phyloP scores from a whole-genome alignment of 2,888 invertebrate species.

The Drosophila fulvimacula region DNA sequence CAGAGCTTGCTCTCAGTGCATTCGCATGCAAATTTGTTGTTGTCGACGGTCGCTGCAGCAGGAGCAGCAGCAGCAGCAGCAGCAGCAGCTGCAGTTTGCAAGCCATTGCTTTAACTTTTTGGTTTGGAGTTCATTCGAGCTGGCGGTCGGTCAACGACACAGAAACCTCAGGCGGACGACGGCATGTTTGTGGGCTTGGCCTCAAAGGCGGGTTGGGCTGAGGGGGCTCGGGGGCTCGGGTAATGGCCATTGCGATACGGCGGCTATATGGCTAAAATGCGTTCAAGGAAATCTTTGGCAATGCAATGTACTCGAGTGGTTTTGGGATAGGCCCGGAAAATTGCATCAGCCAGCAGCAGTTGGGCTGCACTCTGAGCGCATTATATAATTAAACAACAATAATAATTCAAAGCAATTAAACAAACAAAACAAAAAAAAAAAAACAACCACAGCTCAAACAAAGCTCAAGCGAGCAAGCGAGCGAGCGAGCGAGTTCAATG shows the following conservation, averaged over 20 bases:
- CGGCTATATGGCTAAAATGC: constrained; percentile 61
- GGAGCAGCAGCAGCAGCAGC: constrained; percentile 8
- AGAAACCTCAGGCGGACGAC: constrained; percentile 73
- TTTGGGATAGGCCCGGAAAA: constrained; percentile 42
- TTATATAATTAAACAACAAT: constrained; percentile 45
- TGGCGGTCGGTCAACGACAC: constrained; percentile 83
- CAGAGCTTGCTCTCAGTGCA: constrained; percentile 50
- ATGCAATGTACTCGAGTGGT: constrained; percentile 36
- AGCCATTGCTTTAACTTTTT: constrained; percentile 56
- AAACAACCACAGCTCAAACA: constrained; percentile 10
- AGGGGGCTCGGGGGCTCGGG: background rate
- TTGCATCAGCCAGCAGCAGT: constrained; percentile 40
- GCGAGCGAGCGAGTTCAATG: constrained; percentile 63
- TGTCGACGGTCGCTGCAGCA: constrained; percentile 16
- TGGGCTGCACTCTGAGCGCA: constrained; percentile 5
- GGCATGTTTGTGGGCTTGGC: constrained; percentile 68
- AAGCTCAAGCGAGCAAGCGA: constrained; percentile 29
- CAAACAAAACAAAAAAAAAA: background rate
- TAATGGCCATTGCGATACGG: constrained; percentile 30
- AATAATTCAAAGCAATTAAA: constrained; percentile 40
- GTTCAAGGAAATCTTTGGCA: constrained; percentile 80
- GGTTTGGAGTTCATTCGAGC: constrained; percentile 80
- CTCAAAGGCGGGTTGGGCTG: constrained; percentile 8
- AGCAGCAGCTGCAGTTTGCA: constrained; percentile 44
- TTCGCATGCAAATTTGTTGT: constrained; percentile 71